Evolutionary conservation across 1,140 invertebrate genomes (phyloP), one percentile per base, ranked within the genome.

Genomic region (Hyposmocoma kahamanoa): DNA sequence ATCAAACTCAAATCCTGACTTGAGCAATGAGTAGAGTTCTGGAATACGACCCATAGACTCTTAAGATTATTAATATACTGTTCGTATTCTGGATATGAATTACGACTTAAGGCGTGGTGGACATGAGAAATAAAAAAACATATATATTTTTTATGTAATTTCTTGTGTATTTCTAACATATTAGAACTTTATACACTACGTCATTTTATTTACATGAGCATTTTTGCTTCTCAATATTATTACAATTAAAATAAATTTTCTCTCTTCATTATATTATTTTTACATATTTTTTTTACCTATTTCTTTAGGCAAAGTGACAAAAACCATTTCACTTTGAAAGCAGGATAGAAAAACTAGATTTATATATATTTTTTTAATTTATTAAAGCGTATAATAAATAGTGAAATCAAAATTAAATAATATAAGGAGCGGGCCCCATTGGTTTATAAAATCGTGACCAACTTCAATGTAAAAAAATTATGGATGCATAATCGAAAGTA

Each of bases 171-270:
- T 79, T 77, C 73, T 80, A 76, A 75, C 65, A 75, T 77, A 73
- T 69, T 70, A 77, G 58, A 75, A 68, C 63, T 75, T 75, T 75
- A 73, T 75, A 73, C 60, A 68, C 70, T 73, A 75, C 61, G 64
- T 75, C 58, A 64, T 73, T 68, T 54, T 80, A 80, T 80, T 71
- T 80, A 80, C 76, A 80, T 77, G 76, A 80, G 76, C 76, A 77
- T 73, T 74, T 62, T 68, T 62, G 67, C 70, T 80, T 80, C 62
- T 63, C 58, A 76, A 73, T 76, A 70, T 63, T 68, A 70, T 74
- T 74, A 77, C 64, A 72, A 68, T 71, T 75, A 80, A 80, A 80
- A 77, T 77, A 77, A 57, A 64, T 69, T 76, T 74, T 65, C 76
- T 69, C 76, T 66, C 73, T 71, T 72, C 69, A 62, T 65, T 72